phyloP scores from a whole-genome alignment of 2,888 invertebrate genomes.

The Druceiella hillmani region DNA sequence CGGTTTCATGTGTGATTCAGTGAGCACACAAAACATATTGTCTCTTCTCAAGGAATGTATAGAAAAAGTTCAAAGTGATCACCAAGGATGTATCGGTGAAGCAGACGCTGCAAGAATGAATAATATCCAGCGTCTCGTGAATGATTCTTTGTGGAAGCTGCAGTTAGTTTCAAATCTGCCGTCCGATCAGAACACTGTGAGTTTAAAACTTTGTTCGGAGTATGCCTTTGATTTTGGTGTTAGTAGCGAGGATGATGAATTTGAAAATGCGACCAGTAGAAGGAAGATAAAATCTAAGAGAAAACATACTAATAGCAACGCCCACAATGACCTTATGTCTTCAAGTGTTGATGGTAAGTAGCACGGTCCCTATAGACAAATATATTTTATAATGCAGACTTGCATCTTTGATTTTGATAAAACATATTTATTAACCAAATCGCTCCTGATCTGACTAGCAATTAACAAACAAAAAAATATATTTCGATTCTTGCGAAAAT shows the following conservation, averaged over 20 bases:
- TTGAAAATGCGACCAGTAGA: conserved; percentile 35
- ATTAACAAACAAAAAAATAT: too few species aligned
- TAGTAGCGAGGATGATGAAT: conserved; percentile 46
- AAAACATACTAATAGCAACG: conserved; percentile 36
- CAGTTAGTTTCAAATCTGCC: conserved; percentile 59
- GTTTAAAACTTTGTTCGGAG: conserved; percentile 40
- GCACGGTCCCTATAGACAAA: too few species aligned
- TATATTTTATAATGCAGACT: too few species aligned
- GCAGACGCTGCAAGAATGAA: conserved; percentile 31
- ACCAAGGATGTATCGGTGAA: too few species aligned
- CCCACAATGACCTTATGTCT: conserved; percentile 38
- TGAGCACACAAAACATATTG: conserved; percentile 53
- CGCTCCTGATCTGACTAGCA: too few species aligned
- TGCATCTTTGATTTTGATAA: too few species aligned
- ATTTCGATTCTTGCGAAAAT: too few species aligned
- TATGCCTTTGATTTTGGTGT: conserved; percentile 41
- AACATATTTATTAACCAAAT: too few species aligned
- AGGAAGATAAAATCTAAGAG: conserved; percentile 40
- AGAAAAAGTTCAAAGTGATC: conserved; percentile 40
- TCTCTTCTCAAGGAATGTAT: conserved; percentile 52
- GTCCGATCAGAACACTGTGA: conserved; percentile 41
- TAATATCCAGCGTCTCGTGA: conserved; percentile 46
- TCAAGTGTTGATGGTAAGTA: conserved; percentile 38
- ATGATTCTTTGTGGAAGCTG: conserved; percentile 67
- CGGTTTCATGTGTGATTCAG: conserved; percentile 57